phyloP scores from a whole-genome alignment of 2,113 vertebrate species.

The Cranoglanis bouderius region DNA sequence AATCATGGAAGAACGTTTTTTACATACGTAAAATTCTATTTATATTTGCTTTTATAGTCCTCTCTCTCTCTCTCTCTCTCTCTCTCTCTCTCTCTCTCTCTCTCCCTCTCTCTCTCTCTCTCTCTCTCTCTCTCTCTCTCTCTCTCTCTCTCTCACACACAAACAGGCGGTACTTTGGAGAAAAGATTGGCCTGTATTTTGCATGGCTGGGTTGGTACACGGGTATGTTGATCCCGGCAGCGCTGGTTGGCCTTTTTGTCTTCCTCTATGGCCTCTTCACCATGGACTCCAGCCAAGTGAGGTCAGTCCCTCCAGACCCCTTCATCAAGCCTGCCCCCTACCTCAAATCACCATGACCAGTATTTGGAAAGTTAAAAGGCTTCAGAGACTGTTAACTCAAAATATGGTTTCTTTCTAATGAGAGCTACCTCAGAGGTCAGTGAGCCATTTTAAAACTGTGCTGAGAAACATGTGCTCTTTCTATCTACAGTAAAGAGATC shows the following conservation, averaged over 20 bases:
- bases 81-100: constrained; percentile 15
- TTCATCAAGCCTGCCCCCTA: neutral
- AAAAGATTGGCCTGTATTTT: constrained; percentile 98
- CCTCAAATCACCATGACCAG: neutral
- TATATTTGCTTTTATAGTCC: constrained; percentile 8
- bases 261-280: constrained; percentile 98
- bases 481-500: constrained; percentile 86
- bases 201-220: constrained; percentile 99
- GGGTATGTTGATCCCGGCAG: constrained; percentile 96
- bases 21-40: neutral
- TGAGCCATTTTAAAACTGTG: neutral
- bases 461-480: neutral
- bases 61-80: constrained; percentile 1
- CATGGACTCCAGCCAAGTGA: constrained; percentile 98
- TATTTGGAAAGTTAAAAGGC: neutral
- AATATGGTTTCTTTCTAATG: neutral
- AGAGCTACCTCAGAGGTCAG: neutral
- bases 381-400: neutral
- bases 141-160: constrained; percentile 54
- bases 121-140: constrained; percentile 12
- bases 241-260: constrained; percentile 93
- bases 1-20: neutral
- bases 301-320: constrained; percentile 69
- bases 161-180: constrained; percentile 91
- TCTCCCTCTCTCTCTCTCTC: constrained; percentile 1